A percentile compares a stretch with the other conserved stretches of the same genome.
These are phyloP conservation scores for Adelosebastes latens DNA, from an alignment of 2,797 vertebrate genomes.

Conservation along the genomic window DNA sequence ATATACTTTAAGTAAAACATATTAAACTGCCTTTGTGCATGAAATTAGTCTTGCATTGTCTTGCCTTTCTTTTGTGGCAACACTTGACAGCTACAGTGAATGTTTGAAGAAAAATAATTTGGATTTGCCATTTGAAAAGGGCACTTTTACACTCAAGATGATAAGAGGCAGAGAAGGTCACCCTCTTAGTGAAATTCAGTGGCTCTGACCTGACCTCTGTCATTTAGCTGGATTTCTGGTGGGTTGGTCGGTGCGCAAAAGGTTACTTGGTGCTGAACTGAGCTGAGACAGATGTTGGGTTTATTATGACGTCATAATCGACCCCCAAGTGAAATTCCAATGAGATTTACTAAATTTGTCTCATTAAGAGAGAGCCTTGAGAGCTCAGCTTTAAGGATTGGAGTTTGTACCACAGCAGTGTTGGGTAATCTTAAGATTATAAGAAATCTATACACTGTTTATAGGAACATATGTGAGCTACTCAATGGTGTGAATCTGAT, in stretches of 20 bases:
- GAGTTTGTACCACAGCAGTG: constrained; percentile 7
- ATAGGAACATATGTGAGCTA: background rate
- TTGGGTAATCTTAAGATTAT: background rate
- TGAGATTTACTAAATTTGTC: constrained; percentile 3
- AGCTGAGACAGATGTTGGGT: background rate
- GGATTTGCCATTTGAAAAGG: background rate
- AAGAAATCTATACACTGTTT: constrained; percentile 2
- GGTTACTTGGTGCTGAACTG: background rate
- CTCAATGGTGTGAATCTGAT: background rate
- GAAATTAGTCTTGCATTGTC: background rate
- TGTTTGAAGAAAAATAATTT: background rate
- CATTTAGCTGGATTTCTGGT: background rate
- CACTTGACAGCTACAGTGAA: background rate
- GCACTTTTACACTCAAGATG: background rate
- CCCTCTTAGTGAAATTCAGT: background rate
- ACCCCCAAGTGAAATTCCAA: background rate
- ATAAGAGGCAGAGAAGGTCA: background rate
- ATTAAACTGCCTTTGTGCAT: background rate
- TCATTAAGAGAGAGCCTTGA: background rate
- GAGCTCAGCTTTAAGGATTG: constrained; percentile 12
- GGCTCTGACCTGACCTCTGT: background rate
- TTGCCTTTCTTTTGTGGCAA: background rate
- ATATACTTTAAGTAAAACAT: background rate
- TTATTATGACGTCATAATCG: background rate
- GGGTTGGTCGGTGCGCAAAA: background rate